These are phyloP conservation scores for Sebastes nivosus DNA, from an alignment of 2,797 vertebrate species.

Conservation along the genomic window DNA sequence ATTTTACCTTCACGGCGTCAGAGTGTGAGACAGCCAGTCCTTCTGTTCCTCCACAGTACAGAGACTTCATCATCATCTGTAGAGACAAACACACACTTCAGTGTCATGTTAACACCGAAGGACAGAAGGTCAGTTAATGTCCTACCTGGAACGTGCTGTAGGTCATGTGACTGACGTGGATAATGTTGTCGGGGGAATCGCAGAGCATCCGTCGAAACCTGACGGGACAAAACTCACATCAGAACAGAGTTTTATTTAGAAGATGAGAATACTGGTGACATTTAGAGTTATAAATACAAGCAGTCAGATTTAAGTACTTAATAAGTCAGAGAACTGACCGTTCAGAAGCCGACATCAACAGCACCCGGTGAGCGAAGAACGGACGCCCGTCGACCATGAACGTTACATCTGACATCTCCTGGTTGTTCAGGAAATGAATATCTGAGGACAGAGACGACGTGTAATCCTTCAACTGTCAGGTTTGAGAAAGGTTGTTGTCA, in stretches of 20 bases:
- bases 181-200: conserved; percentile 75
- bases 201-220: conserved; percentile 91
- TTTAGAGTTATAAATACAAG: not conserved
- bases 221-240: conserved; percentile 7
- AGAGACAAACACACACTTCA: not conserved
- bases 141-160: conserved; percentile 91
- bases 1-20: conserved; percentile 88
- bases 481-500: not conserved
- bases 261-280: not conserved
- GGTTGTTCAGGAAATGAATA: conserved; percentile 92
- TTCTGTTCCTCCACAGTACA: conserved; percentile 92
- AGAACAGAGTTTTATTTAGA: not conserved
- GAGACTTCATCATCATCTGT: conserved; percentile 92
- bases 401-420: conserved; percentile 94
- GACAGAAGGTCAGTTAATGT: rapidly evolving
- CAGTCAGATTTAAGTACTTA: no score
- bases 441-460: conserved; percentile 75
- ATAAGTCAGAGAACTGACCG: conserved; percentile 76
- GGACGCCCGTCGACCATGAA: conserved; percentile 91
- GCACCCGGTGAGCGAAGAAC: conserved; percentile 92
- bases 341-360: conserved; percentile 93
- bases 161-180: conserved; percentile 92
- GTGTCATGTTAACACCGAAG: not conserved
- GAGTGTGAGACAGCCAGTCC: conserved; percentile 83
- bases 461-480: no score